Evolutionary conservation across 2,797 vertebrate species (phyloP).

Genomic region (Xenopus petersii): DNA sequence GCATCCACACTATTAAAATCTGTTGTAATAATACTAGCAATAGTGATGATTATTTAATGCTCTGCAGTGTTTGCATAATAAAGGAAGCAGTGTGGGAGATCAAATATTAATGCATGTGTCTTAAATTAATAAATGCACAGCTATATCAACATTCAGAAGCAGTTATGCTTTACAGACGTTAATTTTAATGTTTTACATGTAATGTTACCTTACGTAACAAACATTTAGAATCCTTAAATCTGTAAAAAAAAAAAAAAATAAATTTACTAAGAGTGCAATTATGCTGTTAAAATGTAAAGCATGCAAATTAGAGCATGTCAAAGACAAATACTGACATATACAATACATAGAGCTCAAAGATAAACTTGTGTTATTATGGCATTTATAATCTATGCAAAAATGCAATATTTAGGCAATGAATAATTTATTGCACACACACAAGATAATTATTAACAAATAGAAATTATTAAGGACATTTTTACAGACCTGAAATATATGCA

Average conservation of each 20-base stretch:
- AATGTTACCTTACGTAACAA: too few species aligned
- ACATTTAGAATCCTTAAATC: too few species aligned
- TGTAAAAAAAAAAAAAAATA: background rate
- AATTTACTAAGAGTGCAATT: conserved; percentile 30
- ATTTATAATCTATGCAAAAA: conserved; percentile 29
- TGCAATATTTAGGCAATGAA: conserved; percentile 44
- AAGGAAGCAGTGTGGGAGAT: conserved; percentile 20
- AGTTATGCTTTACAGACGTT: too few species aligned
- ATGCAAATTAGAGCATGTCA: background rate
- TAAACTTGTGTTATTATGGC: conserved; percentile 44
- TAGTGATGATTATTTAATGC: too few species aligned
- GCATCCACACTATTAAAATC: too few species aligned
- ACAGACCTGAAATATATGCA: background rate
- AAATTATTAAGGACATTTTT: conserved; percentile 40
- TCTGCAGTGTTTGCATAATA: conserved; percentile 1
- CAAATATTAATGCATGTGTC: too few species aligned
- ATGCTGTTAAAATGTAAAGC: background rate
- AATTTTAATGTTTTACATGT: too few species aligned
- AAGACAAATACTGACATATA: conserved; percentile 7
- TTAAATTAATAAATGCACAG: too few species aligned
- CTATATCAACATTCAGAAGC: too few species aligned
- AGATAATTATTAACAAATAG: conserved; percentile 32
- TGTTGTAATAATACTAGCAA: too few species aligned
- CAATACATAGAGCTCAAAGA: background rate
- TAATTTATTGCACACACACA: conserved; percentile 20